Evolutionary conservation across 2,888 invertebrate species (phyloP), one percentile per base, ranked within the genome.

Genomic region (Melolontha melolontha): DNA sequence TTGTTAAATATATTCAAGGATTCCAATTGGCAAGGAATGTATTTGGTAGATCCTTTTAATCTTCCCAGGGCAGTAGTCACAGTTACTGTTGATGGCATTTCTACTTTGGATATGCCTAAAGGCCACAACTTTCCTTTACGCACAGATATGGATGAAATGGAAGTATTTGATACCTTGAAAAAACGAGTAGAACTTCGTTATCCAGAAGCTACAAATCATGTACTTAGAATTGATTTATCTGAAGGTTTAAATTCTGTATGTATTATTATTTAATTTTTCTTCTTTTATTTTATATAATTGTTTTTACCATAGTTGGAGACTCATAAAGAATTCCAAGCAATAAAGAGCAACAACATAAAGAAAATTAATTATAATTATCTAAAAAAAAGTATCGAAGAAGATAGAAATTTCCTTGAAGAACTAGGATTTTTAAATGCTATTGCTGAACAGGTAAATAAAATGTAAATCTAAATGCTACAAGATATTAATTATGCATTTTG

Each of bases 1-100:
- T n/a, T 63, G 5, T 11, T 16, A 49, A 14, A 5, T 50, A 12
- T 64, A 68, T 77, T 79, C 49, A 77, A 90, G 87, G 87, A 87
- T 76, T 86, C 88, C 11, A 85, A 88, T 73, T 94, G 93, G 92
- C 83, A 85, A 73, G 92, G 92, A 11, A 80, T 94, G 72, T 86
- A 84, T 65, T 86, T 94, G 44, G 83, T 81, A 5, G 87, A 92
- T 83, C 93, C 93, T 0, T 94, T 94, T 75, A 84, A 87, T 69
- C 86, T 91, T 54, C 90, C 93, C n/a, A 89, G 92, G 80, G 90
- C 89, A 40, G 86, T 90, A 1, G 89, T 93, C 12, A 88, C 87
- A 42, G 84, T 94, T 10, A 87, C 88, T 54, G 85, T 94, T 52
- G 91, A 92, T 82, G 94, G 93, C 41, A 84, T 91, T 1, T 81